Evolutionary conservation across 2,797 vertebrate species (phyloP).

Genomic region (Tapirus indicus): DNA sequence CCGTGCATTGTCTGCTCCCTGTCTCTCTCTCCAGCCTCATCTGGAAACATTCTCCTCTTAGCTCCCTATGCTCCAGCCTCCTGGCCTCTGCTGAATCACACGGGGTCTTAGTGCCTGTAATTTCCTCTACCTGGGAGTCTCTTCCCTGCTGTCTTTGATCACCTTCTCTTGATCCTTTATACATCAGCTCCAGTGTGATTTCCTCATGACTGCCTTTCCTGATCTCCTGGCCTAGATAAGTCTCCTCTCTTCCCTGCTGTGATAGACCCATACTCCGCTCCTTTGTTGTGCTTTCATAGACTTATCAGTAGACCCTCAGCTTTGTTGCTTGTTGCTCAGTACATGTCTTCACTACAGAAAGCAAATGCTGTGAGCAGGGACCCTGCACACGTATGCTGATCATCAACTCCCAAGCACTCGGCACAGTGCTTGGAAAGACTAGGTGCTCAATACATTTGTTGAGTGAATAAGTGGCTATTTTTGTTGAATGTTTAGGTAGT

Average conservation of each 20-base stretch:
- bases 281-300: neutral
- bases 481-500: conserved; percentile 91
- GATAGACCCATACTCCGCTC: neutral
- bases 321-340: neutral
- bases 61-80: neutral
- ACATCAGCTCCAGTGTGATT: neutral
- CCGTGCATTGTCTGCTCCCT: neutral
- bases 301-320: neutral
- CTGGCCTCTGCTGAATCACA: accelerated
- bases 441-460: neutral
- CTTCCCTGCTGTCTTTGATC: neutral
- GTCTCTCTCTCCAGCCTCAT: neutral
- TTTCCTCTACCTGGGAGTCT: neutral
- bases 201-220: neutral
- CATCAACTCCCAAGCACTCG: neutral
- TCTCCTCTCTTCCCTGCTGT: neutral
- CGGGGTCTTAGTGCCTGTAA: accelerated
- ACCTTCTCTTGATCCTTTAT: neutral
- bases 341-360: neutral
- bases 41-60: neutral
- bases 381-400: neutral
- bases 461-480: conserved; percentile 39
- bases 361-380: neutral
- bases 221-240: neutral
- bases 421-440: neutral